Percentiles rank a stretch among this genome's conserved stretches.
Conservation (phyloP, 2,113 vertebrate species). For the Clarias gariepinus region DNA sequence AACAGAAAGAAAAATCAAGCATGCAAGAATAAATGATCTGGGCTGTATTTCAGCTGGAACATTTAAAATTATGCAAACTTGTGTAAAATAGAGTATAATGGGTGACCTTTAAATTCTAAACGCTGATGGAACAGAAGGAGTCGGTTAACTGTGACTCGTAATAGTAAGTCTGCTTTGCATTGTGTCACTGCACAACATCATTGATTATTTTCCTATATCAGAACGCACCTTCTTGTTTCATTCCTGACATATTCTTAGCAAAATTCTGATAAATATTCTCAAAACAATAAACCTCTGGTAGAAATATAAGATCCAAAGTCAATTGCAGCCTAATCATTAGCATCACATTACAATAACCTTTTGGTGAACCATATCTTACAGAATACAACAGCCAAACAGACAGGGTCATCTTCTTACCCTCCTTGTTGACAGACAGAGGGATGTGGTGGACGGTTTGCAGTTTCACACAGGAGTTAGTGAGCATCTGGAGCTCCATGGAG, state of each 20-base stretch:
- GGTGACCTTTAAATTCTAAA: not conserved
- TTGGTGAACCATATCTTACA: not conserved
- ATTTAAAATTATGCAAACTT: too few relatives aligned
- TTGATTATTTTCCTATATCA: not conserved
- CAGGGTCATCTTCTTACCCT: slow-evolving; percentile 78
- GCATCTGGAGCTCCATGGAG: slow-evolving; percentile 94
- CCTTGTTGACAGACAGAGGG: slow-evolving; percentile 90
- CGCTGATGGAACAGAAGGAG: not conserved
- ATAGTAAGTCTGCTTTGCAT: not conserved
- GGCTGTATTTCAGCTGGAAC: too few relatives aligned
- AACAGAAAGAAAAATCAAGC: too few relatives aligned
- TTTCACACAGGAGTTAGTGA: slow-evolving; percentile 96
- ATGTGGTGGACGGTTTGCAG: slow-evolving; percentile 95
- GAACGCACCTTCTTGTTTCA: not conserved
- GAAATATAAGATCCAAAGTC: not conserved
- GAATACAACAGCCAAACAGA: not conserved
- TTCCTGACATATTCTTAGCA: not conserved
- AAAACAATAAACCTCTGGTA: not conserved
- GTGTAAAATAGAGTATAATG: too few relatives aligned
- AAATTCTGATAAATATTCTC: not conserved
- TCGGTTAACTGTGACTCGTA: not conserved
- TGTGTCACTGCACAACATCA: not conserved
- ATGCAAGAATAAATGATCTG: too few relatives aligned
- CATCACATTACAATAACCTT: not conserved
- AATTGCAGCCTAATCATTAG: not conserved